These are phyloP conservation scores for Clarias platycephalus DNA, from an alignment of 2,797 vertebrate genomes.

Conservation along the genomic window DNA sequence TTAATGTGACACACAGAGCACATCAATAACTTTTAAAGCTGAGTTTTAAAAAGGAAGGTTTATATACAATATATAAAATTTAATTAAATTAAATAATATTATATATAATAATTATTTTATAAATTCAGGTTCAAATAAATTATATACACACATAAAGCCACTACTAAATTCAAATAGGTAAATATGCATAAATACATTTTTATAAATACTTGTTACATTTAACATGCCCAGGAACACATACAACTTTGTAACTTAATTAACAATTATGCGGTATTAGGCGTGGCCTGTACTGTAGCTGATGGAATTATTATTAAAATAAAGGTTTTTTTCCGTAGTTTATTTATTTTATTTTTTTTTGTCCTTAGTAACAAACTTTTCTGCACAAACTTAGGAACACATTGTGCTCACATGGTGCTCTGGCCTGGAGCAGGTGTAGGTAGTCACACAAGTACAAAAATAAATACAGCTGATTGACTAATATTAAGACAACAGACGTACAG, in stretches of 20 bases:
- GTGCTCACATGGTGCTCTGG: constrained; percentile 36
- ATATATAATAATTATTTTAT: too few relatives aligned
- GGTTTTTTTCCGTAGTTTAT: constrained; percentile 40
- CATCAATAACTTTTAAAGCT: not conserved
- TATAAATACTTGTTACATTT: not conserved
- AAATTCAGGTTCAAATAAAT: too few relatives aligned
- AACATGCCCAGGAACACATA: not conserved
- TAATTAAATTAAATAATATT: too few relatives aligned
- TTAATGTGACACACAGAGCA: not conserved
- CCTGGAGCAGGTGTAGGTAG: constrained; percentile 39
- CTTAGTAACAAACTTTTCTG: constrained; percentile 11
- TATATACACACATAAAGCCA: not conserved
- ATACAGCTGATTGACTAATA: constrained; percentile 28
- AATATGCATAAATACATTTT: not conserved
- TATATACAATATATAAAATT: too few relatives aligned
- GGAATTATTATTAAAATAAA: constrained; percentile 62
- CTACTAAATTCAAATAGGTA: not conserved
- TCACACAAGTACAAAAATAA: constrained; percentile 14
- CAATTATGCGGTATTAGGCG: constrained; percentile 35
- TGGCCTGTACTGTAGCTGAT: constrained; percentile 56
- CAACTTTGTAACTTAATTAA: constrained; percentile 46
- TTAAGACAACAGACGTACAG: constrained; percentile 15
- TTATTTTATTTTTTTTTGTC: constrained; percentile 52
- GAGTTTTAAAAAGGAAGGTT: not conserved
- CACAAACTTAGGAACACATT: constrained; percentile 18